Conservation (phyloP, 2,797 vertebrate genomes). For the Pseudomugil gertrudae region DNA sequence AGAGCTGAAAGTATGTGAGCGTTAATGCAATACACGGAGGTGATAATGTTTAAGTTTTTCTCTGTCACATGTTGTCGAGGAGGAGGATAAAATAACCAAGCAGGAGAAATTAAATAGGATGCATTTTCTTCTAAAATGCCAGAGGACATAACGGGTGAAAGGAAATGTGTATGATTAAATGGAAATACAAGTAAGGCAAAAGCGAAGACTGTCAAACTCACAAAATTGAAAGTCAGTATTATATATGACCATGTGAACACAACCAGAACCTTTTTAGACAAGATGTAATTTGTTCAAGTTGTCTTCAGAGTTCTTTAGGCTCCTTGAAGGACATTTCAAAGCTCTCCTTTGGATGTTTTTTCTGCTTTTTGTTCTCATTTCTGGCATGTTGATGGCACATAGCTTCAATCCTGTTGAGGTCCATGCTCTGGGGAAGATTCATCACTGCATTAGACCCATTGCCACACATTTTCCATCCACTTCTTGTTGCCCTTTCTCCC, state of each 20-base stretch:
- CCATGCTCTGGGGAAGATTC: background rate
- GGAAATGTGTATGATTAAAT: background rate
- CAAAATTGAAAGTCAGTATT: background rate
- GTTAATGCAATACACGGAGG: constrained; percentile 3
- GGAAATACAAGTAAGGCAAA: background rate
- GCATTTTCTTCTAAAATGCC: background rate
- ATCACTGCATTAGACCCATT: no score
- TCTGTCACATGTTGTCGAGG: background rate
- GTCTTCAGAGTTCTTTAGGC: background rate
- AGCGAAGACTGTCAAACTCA: background rate
- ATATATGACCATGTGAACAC: background rate
- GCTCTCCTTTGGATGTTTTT: background rate
- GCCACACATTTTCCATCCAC: no score
- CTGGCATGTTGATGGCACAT: background rate
- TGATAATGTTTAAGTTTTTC: constrained; percentile 10
- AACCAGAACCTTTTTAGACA: background rate
- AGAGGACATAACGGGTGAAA: background rate
- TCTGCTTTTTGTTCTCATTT: background rate
- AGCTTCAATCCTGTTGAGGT: background rate
- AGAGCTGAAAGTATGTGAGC: constrained; percentile 12
- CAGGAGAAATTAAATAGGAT: background rate
- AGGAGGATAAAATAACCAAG: background rate
- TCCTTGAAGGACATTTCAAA: background rate
- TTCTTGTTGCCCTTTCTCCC: background rate
- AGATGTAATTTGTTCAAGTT: background rate